Base-by-base conservation (phyloP, 2,888 invertebrate species). In the Thera obeliscata region DNA sequence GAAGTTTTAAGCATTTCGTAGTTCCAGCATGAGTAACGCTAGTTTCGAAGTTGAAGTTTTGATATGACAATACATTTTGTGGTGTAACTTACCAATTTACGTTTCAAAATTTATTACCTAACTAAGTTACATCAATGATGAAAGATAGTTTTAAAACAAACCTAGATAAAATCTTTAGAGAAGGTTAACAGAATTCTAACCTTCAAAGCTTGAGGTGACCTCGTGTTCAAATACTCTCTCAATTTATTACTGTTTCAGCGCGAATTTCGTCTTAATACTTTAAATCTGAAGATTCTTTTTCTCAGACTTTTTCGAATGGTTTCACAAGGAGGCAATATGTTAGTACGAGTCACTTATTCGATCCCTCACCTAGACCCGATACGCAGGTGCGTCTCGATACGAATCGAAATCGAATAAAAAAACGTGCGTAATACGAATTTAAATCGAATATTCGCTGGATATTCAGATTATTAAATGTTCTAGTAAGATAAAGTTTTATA, bases 331-430 rank as follows among this genome's bases (percentile, higher is more conserved):
- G 56, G 68, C 68, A 69, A 69, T 69, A 69, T 65, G 68, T 69
- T 65, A 69, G 58, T 52, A 49, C 36, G 65, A 69, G 64, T 65
- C 68, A 62, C 62, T 69, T 66, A 63, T 63, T 63, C 66, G 59
- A 63, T 60, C 62, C 62, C 52, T 71, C 73, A 73, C 73, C 64
- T 56, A 66, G 61, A 64, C 66, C 68, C 50, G 66, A 63, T 58
- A 64, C 70, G 70, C 75, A 75, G 75, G 75, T 75, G 75, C 63
- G 67, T 61, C 66, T 56, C 68, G 65, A 70, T 68, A 49, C 70
- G 65, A 69, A 74, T 74, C 69, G 63, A 64, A 69, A 74, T 73
- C 73, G 71, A 73, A 73, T 76, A 76, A 72, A 56, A 22, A 73
- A 73, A 71, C 68, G 64, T 70, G 64, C 61, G 61, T 69, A 63